phyloP scores from a whole-genome alignment of 2,113 vertebrate species.

The Microtus pennsylvanicus region DNA sequence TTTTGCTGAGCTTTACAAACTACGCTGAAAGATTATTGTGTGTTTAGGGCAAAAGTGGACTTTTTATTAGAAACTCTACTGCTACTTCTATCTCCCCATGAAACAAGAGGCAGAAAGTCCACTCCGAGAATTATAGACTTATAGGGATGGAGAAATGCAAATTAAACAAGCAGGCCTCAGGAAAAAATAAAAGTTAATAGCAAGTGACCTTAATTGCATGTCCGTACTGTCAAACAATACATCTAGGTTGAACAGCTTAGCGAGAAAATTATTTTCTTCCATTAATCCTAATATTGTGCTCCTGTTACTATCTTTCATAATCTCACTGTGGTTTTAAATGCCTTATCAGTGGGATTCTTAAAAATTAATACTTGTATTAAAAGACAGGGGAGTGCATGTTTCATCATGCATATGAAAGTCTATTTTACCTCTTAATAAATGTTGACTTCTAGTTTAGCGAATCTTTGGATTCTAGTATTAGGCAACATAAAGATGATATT shows the following conservation, averaged over 20 bases:
- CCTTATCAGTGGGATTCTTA: slow-evolving; percentile 59
- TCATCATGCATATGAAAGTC: slow-evolving; percentile 62
- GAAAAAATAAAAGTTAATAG: slow-evolving; percentile 74
- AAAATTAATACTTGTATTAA: slow-evolving; percentile 63
- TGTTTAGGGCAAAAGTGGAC: slow-evolving; percentile 57
- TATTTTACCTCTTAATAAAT: slow-evolving; percentile 80
- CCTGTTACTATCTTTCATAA: slow-evolving; percentile 65
- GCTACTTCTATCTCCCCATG: slow-evolving; percentile 41
- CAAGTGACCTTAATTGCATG: slow-evolving; percentile 67
- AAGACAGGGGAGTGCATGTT: slow-evolving; percentile 58
- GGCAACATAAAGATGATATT: not conserved
- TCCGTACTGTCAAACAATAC: slow-evolving; percentile 22
- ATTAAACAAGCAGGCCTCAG: slow-evolving; percentile 4
- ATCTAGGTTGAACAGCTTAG: slow-evolving; percentile 62
- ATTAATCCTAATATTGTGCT: slow-evolving; percentile 78
- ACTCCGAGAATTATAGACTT: slow-evolving; percentile 23
- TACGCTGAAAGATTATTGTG: slow-evolving; percentile 51
- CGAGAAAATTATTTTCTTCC: slow-evolving; percentile 71
- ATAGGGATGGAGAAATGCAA: slow-evolving; percentile 50
- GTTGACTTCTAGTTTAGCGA: slow-evolving; percentile 4
- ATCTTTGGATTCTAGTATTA: slow-evolving; percentile 48
- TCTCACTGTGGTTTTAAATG: slow-evolving; percentile 73
- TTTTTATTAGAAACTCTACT: slow-evolving; percentile 74
- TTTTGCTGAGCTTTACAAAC: slow-evolving; percentile 67
- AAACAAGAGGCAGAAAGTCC: slow-evolving; percentile 63